Conservation (phyloP, 2,888 invertebrate species). For the Parnassius apollo region DNA sequence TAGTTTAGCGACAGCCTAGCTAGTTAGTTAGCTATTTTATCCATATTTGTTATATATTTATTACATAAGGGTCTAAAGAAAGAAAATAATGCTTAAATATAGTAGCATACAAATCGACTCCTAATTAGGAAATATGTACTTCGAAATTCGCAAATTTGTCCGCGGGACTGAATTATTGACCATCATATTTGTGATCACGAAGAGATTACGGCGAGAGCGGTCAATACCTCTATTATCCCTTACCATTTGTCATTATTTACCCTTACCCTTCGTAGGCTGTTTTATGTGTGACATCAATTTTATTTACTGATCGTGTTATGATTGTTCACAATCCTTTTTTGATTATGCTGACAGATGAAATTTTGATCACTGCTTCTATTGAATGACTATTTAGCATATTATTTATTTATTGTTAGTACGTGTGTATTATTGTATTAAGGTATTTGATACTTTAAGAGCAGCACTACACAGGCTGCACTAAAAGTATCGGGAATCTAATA, state of each 20-base stretch:
- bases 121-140: not conserved
- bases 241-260: slow-evolving; percentile 26
- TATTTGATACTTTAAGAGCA: too few species aligned
- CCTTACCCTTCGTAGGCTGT: slow-evolving; percentile 18
- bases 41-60: too few species aligned
- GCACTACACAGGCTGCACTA: too few species aligned
- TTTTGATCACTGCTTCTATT: not conserved
- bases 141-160: slow-evolving; percentile 11
- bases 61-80: too few species aligned
- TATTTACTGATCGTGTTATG: slow-evolving; percentile 17
- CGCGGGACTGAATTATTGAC: slow-evolving; percentile 13
- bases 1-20: too few species aligned
- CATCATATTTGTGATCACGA: slow-evolving; percentile 18
- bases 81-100: too few species aligned
- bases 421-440: too few species aligned
- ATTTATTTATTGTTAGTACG: not conserved
- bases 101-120: too few species aligned
- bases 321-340: slow-evolving; percentile 15
- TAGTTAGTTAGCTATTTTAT: too few species aligned
- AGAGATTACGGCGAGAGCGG: slow-evolving; percentile 20
- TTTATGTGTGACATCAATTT: slow-evolving; percentile 20
- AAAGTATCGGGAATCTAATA: too few species aligned
- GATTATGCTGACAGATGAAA: not conserved
- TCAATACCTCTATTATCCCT: slow-evolving; percentile 23
- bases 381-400: not conserved